Base-by-base conservation (phyloP, 2,888 invertebrate genomes). In the Notodonta dromedarius region DNA sequence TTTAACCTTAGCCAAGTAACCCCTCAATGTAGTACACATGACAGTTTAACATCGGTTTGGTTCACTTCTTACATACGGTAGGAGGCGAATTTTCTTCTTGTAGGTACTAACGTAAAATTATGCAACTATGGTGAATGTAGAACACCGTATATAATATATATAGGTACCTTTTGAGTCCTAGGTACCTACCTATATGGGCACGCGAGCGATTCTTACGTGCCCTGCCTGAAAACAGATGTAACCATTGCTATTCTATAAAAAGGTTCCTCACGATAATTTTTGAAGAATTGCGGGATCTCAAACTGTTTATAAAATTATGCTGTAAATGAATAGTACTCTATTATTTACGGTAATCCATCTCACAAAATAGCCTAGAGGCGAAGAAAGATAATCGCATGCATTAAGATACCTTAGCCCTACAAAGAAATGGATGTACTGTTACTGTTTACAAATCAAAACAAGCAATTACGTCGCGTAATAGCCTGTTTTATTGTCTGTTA, bases 401-500 rank as follows among this genome's bases (percentile, higher is more conserved):
- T 42, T 9, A 42, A 9, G 9, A 35, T 35, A 35, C 7, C 35
- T 35, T 42, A 8, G 42, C 13, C 11, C n/a, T 46, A 46, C 46
- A 46, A 46, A n/a, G 46, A 4, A 46, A 13, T n/a, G 9, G 12
- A 11, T 44, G 44, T n/a, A n/a, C 5, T n/a, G 4, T 11, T 11
- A 13, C 24, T 53, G n/a, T 35, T 53, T 16, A 50, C 53, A 53
- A 53, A 53, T 35, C 60, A 61, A 68, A 71, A 63, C 61, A 57
- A 61, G 61, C 54, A 59, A 56, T 46, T 62, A 56, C 60, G 48
- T 59, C 57, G 51, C 35, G n/a, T 39, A 61, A 56, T 65, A 63
- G 60, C 58, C n/a, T 44, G 58, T 66, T 65, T 60, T 61, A 67
- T 70, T 65, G 68, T 72, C 64, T 62, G 66, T 58, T 68, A 56